phyloP scores from a whole-genome alignment of 2,888 invertebrate genomes.

The Seira ritae region DNA sequence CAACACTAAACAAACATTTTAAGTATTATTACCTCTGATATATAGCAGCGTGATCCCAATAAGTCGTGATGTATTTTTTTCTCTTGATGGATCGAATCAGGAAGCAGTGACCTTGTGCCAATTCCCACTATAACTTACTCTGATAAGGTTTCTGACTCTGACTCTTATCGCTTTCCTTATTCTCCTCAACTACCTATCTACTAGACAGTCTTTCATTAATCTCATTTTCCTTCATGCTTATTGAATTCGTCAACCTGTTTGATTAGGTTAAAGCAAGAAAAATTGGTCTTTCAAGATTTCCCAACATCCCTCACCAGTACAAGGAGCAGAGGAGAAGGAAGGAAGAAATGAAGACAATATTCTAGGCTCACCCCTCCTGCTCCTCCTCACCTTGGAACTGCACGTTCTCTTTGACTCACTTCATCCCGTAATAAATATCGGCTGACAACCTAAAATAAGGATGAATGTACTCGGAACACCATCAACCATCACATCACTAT shows the following conservation, averaged over 20 bases:
- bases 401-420: conserved; percentile 2
- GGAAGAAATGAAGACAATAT: conserved; percentile 17
- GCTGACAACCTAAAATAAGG: conserved; percentile 7
- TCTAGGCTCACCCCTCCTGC: conserved; percentile 15
- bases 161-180: neutral
- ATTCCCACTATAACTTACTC: no score
- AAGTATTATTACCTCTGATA: no score
- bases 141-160: no score
- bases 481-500: no score
- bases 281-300: no score
- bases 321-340: neutral
- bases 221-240: no score
- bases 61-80: no score
- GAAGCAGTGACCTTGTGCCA: no score
- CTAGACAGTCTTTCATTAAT: neutral
- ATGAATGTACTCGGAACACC: neutral
- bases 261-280: neutral
- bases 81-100: no score
- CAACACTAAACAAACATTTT: no score
- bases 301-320: neutral
- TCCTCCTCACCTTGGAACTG: neutral
- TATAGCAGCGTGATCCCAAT: no score
- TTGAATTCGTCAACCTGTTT: conserved; percentile 16
- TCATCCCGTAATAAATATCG: conserved; percentile 6
- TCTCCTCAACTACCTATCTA: neutral